Evolutionary conservation across 2,797 vertebrate species (phyloP).

Genomic region (Eulemur albifrons): DNA sequence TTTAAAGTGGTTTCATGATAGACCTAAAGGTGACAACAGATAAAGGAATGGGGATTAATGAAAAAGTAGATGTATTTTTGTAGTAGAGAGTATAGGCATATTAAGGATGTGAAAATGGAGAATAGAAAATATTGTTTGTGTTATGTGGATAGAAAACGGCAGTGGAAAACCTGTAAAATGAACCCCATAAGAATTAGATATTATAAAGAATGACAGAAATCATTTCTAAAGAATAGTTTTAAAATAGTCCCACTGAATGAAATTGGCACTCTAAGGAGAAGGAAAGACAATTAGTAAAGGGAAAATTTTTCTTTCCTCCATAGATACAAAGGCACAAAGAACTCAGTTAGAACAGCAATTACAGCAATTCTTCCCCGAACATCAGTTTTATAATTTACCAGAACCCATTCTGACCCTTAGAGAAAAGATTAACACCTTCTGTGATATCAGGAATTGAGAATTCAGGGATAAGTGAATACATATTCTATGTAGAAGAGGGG

Average conservation of each 20-base stretch:
- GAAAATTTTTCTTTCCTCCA: conserved; percentile 36
- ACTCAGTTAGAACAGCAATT: conserved; percentile 54
- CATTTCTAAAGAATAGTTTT: conserved; percentile 62
- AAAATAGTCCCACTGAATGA: conserved; percentile 65
- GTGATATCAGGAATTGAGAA: conserved; percentile 31
- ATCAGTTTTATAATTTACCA: conserved; percentile 70
- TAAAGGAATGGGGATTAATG: conserved; percentile 24
- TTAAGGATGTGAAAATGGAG: conserved; percentile 25
- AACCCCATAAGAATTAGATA: conserved; percentile 33
- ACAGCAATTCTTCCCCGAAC: conserved; percentile 60
- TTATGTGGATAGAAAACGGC: not conserved
- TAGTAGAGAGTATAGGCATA: not conserved
- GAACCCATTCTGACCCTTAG: conserved; percentile 43
- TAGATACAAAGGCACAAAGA: conserved; percentile 61
- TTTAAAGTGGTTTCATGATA: conserved; percentile 60
- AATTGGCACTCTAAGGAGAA: conserved; percentile 52
- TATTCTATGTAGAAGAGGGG: not conserved
- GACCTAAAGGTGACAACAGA: conserved; percentile 9
- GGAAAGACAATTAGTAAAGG: conserved; percentile 54
- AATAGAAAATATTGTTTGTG: conserved; percentile 52
- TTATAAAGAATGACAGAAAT: conserved; percentile 67
- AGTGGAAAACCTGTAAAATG: conserved; percentile 39
- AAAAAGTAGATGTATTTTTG: conserved; percentile 35
- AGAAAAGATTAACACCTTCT: conserved; percentile 57
- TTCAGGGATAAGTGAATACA: conserved; percentile 34